Percentiles rank a stretch among this genome's conserved stretches.
Conservation (phyloP, 2,797 vertebrate species). For the Onychomys arenicola region DNA sequence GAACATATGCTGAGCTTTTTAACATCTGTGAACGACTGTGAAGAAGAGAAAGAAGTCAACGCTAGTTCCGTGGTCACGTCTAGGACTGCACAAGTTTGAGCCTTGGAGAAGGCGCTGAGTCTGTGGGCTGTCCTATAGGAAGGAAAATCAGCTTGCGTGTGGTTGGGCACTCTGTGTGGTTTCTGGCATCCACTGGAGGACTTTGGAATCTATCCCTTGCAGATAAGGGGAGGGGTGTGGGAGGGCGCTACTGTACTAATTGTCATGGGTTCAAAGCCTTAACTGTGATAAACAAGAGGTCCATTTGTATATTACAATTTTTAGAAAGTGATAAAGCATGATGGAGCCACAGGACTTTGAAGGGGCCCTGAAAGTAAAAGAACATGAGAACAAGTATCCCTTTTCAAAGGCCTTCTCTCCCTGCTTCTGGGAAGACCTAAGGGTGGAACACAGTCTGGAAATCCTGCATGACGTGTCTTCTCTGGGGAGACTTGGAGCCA, state of each 20-base stretch:
- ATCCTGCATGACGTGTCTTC: conserved; percentile 71
- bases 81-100: not conserved
- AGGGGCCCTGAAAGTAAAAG: conserved; percentile 72
- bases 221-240: not conserved
- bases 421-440: conserved; percentile 75
- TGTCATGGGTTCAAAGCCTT: conserved; percentile 45
- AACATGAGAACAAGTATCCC: conserved; percentile 78
- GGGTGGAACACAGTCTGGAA: conserved; percentile 74
- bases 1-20: not conserved
- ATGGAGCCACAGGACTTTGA: conserved; percentile 74
- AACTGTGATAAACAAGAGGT: conserved; percentile 63
- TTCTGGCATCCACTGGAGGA: not conserved
- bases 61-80: not conserved
- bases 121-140: not conserved
- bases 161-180: not conserved
- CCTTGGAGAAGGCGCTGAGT: not conserved
- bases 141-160: not conserved
- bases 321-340: conserved; percentile 74
- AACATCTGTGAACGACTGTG: not conserved
- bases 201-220: not conserved
- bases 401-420: conserved; percentile 72
- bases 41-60: not conserved
- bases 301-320: conserved; percentile 59
- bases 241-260: not conserved
- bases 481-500: conserved; percentile 51